phyloP scores from a whole-genome alignment of 2,888 invertebrate species.

The Parnassius orleans region DNA sequence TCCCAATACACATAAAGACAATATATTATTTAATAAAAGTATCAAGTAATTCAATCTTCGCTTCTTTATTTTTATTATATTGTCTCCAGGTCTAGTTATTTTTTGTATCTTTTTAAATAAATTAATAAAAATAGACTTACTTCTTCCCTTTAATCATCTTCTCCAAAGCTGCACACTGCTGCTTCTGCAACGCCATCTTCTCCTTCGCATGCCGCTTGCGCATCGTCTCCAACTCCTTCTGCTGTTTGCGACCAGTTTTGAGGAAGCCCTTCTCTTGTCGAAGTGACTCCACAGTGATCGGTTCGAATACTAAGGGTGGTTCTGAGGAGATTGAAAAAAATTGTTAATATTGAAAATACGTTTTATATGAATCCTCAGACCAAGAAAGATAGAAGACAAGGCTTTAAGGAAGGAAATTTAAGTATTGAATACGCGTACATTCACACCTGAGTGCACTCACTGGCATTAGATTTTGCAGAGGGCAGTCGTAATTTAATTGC shows the following conservation, averaged over 20 bases:
- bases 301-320: constrained; percentile 90
- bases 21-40: no score
- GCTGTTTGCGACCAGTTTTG: constrained; percentile 96
- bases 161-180: constrained; percentile 94
- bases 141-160: constrained; percentile 96
- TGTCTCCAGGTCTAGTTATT: no score
- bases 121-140: constrained; percentile 69
- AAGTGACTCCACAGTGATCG: constrained; percentile 93
- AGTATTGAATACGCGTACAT: no score
- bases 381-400: neutral
- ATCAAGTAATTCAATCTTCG: no score
- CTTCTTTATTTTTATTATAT: no score
- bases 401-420: no score
- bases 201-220: constrained; percentile 97
- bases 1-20: no score
- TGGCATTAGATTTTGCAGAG: no score
- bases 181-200: constrained; percentile 92
- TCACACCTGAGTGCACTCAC: no score
- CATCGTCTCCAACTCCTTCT: constrained; percentile 95
- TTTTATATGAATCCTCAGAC: no score
- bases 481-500: no score
- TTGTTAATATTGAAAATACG: neutral
- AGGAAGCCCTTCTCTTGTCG: constrained; percentile 94
- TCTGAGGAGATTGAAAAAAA: constrained; percentile 54
- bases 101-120: constrained; percentile 20